A percentile compares a stretch with the other conserved stretches of the same genome.
Conservation (phyloP, 2,113 vertebrate genomes). For the Amia ocellicauda region DNA sequence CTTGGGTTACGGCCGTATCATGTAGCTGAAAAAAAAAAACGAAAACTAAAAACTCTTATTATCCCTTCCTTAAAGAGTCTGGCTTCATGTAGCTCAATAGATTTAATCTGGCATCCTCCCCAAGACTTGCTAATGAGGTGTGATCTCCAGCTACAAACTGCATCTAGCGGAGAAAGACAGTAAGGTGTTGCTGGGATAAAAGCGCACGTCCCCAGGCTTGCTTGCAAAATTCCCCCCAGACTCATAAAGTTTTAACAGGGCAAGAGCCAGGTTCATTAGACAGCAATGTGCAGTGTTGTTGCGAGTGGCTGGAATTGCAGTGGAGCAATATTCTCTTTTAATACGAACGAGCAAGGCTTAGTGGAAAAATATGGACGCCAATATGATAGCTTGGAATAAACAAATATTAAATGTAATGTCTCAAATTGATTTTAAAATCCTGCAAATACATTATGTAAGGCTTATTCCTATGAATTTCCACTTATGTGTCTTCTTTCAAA, state of each 20-base stretch:
- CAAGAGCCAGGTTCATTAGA: background rate
- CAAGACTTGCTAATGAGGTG: conserved; percentile 15
- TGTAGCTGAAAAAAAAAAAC: background rate
- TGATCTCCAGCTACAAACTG: conserved; percentile 1
- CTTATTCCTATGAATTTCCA: no score
- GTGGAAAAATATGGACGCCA: no score
- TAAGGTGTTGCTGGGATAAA: background rate
- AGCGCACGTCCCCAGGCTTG: background rate
- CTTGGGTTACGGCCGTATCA: background rate
- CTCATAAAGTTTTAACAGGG: background rate
- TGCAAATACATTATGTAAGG: no score
- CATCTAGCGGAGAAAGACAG: background rate
- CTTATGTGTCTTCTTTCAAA: no score
- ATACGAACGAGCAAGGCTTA: no score
- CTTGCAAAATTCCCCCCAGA: background rate
- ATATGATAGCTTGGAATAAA: no score
- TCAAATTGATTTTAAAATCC: no score
- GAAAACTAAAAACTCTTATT: background rate
- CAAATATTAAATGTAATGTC: no score
- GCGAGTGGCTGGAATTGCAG: background rate
- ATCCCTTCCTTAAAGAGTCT: no score
- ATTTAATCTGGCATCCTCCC: background rate
- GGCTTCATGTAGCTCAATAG: no score
- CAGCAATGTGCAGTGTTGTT: background rate
- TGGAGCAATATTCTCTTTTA: no score